phyloP scores from a whole-genome alignment of 2,888 invertebrate species.

The Eristalinus aeneus region DNA sequence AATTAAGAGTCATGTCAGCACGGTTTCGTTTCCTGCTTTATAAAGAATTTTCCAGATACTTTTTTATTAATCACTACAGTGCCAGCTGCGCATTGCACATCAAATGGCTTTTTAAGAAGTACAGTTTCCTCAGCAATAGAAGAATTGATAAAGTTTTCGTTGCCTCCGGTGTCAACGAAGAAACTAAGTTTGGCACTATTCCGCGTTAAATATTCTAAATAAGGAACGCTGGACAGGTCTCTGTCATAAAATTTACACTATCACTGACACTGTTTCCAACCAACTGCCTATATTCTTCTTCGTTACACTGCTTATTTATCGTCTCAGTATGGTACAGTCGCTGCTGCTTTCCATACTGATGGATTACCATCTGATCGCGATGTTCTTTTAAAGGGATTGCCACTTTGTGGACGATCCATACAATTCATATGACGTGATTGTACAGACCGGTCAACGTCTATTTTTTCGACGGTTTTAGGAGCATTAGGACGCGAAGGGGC shows the following conservation, averaged over 20 bases:
- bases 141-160: too few relatives aligned
- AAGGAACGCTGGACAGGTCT: slow-evolving; percentile 3
- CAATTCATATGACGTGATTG: background rate
- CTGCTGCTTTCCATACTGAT: background rate
- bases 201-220: background rate
- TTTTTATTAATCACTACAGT: too few relatives aligned
- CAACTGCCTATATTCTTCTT: background rate
- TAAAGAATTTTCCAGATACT: too few relatives aligned
- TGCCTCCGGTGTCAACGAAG: too few relatives aligned
- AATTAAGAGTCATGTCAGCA: too few relatives aligned
- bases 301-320: background rate
- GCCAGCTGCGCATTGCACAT: too few relatives aligned
- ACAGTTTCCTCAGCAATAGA: too few relatives aligned
- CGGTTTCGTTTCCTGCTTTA: too few relatives aligned
- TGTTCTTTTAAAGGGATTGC: background rate
- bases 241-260: slow-evolving; percentile 12
- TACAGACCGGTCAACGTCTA: background rate
- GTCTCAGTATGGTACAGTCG: background rate
- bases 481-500: too few relatives aligned
- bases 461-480: background rate
- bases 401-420: background rate
- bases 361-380: background rate
- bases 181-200: too few relatives aligned
- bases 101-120: too few relatives aligned
- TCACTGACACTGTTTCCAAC: background rate